Evolutionary conservation across 2,888 invertebrate genomes (phyloP), one percentile per base, ranked within the genome.

Genomic region (Synanthedon vespiformis): DNA sequence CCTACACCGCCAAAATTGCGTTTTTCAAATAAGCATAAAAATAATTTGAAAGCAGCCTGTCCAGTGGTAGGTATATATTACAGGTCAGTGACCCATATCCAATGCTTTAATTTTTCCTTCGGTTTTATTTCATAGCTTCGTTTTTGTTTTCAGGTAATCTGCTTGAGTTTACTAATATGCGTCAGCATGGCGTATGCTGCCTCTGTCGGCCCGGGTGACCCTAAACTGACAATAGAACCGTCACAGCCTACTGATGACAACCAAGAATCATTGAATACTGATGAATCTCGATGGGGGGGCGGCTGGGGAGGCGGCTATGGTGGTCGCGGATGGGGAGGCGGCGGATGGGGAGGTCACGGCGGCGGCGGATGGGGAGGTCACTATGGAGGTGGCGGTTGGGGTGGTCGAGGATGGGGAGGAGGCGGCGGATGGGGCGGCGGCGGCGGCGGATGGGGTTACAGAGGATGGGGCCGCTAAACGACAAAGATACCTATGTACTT

Each of bases 151-250:
- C 0, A 83, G 82, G 52, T 73, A 16, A 49, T 74, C 34, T 68
- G 60, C 55, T 53, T 70, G 11, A 63, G 64, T 49, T 56, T 81
- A 40, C 52, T 80, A 14, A n/a, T 74, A 50, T 76, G 74, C 64
- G 66, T 62, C 13, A 68, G 68, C 59, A 47, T 72, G 56, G 77
- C 76, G 14, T 74, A 70, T 58, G 52, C 50, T 40, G 66, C 68
- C 0, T 60, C 54, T 16, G 3, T 49, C 18, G 18, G 14, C 6
- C 3, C 48, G 5, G 16, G 12, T 18, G 48, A 48, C 13, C 18
- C 48, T 12, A 16, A 48, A 48, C 0, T 48, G n/a, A 2, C 27
- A 18, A 40, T 50, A 13, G 27, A 34, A 40, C 52, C 65, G 44
- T 73, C 73, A 27, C 50, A 74, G 12, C 77, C 78, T 0, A 57